A percentile compares a stretch with the other conserved stretches of the same genome.
Conservation (phyloP, 2,888 invertebrate genomes). For the Zygogramma bicolorata region DNA sequence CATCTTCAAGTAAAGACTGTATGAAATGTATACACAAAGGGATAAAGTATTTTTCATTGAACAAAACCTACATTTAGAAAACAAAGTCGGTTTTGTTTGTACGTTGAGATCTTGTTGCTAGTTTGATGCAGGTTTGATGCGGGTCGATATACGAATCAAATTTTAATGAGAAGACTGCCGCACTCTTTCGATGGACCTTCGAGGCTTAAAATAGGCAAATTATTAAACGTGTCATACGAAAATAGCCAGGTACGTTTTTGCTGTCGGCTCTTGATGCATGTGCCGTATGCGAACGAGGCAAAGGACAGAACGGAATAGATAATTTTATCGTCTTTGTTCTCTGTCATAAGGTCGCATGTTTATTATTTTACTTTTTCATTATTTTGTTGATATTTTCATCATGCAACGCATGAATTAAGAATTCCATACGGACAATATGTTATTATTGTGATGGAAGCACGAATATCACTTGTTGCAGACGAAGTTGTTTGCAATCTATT, state of each 20-base stretch:
- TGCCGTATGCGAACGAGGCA: background rate
- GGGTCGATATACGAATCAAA: background rate
- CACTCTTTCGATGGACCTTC: background rate
- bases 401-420: background rate
- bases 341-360: background rate
- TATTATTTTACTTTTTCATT: background rate
- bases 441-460: background rate
- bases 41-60: no score
- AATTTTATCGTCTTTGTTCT: slow-evolving; percentile 6
- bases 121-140: background rate
- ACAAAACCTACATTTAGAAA: no score
- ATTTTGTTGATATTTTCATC: background rate
- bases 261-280: background rate
- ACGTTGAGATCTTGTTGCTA: background rate
- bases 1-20: no score
- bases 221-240: background rate
- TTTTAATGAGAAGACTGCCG: background rate
- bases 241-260: background rate
- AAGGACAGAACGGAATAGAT: slow-evolving; percentile 6
- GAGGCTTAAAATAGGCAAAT: background rate
- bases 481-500: background rate
- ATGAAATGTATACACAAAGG: no score
- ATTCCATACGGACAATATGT: background rate
- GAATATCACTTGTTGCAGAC: background rate
- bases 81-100: no score